These are phyloP conservation scores for Tiphia femorata DNA, from an alignment of 2,888 invertebrate genomes.

Conservation along the genomic window DNA sequence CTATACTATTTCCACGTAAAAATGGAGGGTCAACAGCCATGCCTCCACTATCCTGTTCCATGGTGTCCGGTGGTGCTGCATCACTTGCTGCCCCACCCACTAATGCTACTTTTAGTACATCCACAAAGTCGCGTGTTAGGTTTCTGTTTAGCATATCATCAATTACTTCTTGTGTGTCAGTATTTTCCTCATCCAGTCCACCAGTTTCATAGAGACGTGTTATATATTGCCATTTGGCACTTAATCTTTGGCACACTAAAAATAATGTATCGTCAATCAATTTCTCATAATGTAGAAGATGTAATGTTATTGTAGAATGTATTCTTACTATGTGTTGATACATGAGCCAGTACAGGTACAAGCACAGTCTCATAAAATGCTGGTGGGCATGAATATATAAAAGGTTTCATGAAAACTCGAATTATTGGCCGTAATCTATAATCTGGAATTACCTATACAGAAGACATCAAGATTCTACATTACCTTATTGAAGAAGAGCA, in stretches of 20 bases:
- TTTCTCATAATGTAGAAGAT: background rate
- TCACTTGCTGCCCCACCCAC: constrained; percentile 78
- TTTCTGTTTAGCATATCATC: constrained; percentile 89
- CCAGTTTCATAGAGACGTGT: constrained; percentile 82
- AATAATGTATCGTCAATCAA: background rate
- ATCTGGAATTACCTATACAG: constrained; percentile 79
- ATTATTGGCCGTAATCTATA: constrained; percentile 87
- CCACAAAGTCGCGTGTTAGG: constrained; percentile 89
- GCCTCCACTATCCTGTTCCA: constrained; percentile 79
- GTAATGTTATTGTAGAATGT: background rate
- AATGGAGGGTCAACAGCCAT: constrained; percentile 74
- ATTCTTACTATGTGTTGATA: constrained; percentile 83
- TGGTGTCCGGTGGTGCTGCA: constrained; percentile 71
- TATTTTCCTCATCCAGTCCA: constrained; percentile 79
- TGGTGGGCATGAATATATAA: constrained; percentile 87
- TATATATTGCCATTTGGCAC: constrained; percentile 85
- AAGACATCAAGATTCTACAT: constrained; percentile 53
- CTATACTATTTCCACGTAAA: constrained; percentile 62
- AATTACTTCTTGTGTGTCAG: constrained; percentile 85
- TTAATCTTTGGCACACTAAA: constrained; percentile 73
- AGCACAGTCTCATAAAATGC: constrained; percentile 82
- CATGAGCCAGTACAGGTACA: constrained; percentile 82
- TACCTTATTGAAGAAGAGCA: too few species aligned
- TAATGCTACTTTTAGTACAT: constrained; percentile 82
- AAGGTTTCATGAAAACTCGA: constrained; percentile 87